A percentile compares a stretch with the other conserved stretches of the same genome.
These are phyloP conservation scores for Asbolus verrucosus DNA, from an alignment of 1,140 invertebrate genomes.

Conservation along the genomic window DNA sequence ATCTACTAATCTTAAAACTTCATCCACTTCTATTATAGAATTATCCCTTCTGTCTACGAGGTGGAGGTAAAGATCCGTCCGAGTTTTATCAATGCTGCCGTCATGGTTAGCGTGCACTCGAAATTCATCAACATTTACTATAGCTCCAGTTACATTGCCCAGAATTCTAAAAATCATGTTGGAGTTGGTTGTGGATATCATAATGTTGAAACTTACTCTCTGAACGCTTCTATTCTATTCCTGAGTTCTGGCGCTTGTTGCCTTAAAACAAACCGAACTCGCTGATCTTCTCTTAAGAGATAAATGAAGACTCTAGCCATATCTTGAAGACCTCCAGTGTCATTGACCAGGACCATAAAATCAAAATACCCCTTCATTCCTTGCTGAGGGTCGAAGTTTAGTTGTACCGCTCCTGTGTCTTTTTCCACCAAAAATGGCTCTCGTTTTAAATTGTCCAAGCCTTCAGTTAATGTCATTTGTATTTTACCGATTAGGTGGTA, in stretches of 20 bases:
- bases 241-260: conserved; percentile 88
- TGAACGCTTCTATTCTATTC: conserved; percentile 81
- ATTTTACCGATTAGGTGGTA: conserved; percentile 86
- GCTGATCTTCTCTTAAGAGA: conserved; percentile 90
- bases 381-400: conserved; percentile 96
- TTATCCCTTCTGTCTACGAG: conserved; percentile 91
- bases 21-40: conserved; percentile 88
- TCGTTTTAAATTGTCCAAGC: conserved; percentile 82
- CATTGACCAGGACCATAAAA: conserved; percentile 88
- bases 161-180: conserved; percentile 70
- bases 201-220: conserved; percentile 73
- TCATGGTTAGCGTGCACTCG: conserved; percentile 92
- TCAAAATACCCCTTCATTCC: conserved; percentile 98
- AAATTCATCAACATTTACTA: conserved; percentile 94
- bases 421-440: conserved; percentile 86
- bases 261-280: conserved; percentile 91
- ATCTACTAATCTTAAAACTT: conserved; percentile 88
- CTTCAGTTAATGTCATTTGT: conserved; percentile 86
- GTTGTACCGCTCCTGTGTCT: conserved; percentile 82
- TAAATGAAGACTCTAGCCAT: conserved; percentile 90
- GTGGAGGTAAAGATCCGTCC: conserved; percentile 94
- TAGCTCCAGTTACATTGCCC: conserved; percentile 87
- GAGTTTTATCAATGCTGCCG: conserved; percentile 92
- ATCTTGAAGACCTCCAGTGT: conserved; percentile 83
- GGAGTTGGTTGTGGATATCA: neutral